A percentile compares a stretch with the other conserved stretches of the same genome.
Evolutionary conservation across 2,113 vertebrate genomes (phyloP).

Genomic region (Fulmarus glacialis): DNA sequence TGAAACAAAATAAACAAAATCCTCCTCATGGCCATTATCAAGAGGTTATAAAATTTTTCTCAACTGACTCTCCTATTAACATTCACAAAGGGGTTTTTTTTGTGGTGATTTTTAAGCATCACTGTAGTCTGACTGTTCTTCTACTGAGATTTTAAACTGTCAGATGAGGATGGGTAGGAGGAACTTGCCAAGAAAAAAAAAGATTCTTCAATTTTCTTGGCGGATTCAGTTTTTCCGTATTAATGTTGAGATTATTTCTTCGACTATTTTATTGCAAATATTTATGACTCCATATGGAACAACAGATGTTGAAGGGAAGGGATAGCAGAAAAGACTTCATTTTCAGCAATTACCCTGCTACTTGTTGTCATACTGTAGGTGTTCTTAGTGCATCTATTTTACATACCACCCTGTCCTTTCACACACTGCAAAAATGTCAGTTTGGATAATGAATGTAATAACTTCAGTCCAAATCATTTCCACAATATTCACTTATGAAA

Average conservation of each 20-base stretch:
- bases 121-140: constrained; percentile 3
- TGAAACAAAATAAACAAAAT: neutral
- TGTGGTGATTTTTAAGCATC: neutral
- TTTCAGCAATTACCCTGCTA: constrained; percentile 71
- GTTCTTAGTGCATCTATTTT: constrained; percentile 71
- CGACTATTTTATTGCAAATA: constrained; percentile 76
- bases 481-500: neutral
- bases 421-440: constrained; percentile 60
- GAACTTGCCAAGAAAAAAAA: constrained; percentile 49
- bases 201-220: constrained; percentile 55
- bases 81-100: neutral
- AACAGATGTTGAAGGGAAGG: constrained; percentile 73
- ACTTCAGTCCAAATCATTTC: constrained; percentile 40
- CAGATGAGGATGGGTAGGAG: constrained; percentile 46
- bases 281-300: constrained; percentile 77
- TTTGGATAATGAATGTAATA: constrained; percentile 59
- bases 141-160: constrained; percentile 32
- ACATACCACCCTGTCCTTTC: constrained; percentile 66
- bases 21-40: neutral
- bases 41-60: neutral
- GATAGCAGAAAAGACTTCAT: constrained; percentile 71
- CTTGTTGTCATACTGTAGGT: constrained; percentile 76
- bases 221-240: constrained; percentile 63
- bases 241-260: constrained; percentile 70
- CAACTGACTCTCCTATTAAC: neutral